Base-by-base conservation (phyloP, 2,797 vertebrate species). In the Argyrosomus regius region DNA sequence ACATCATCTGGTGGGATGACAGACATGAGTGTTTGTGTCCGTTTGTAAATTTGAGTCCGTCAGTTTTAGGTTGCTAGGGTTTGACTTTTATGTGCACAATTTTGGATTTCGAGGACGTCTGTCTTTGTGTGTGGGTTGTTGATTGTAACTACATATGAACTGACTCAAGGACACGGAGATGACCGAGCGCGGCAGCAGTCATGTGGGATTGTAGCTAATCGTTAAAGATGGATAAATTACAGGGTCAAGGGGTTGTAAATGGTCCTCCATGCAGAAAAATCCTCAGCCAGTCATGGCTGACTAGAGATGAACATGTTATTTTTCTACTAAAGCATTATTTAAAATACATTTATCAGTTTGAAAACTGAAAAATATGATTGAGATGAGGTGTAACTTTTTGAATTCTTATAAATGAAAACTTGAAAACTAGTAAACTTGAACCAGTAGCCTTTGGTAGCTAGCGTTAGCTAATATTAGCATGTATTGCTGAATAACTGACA, bases 1-100 rank as follows among this genome's bases (percentile, higher is more conserved):
- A 77, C 80, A 87, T 88, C 74, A 75, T 64, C 77, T 69, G 77
- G 67, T 60, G 77, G 45, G 69, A 73, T 35, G 84, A 57, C 45
- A 67, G 62, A 2, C 60, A 53, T 54, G 79, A 46, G 67, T 22
- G 26, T 50, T 41, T 12, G 20, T 58, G 48, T 43, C 50, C 3
- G 8, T 53, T 46, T 50, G 24, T 12, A 62, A 60, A 72, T 61
- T 63, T 46, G 5, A 9, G 18, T 69, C 49, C 49, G 53, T 71
- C 46, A 8, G 13, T 50, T 48, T 65, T 46, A 39, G 9, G 28
- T 46, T 24, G 52, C 39, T 73, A 28, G 13, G 8, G n/a, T 24
- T 24, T n/a, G 43, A 17, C 14, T 12, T 71, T 26, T 22, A 2
- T 16, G 28, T 39, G 20, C 43, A 6, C 8, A 26, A 57, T 28